Evolutionary conservation across 1,140 invertebrate genomes (phyloP), one percentile per base, ranked within the genome.

Genomic region (Paraescarpia echinospica): DNA sequence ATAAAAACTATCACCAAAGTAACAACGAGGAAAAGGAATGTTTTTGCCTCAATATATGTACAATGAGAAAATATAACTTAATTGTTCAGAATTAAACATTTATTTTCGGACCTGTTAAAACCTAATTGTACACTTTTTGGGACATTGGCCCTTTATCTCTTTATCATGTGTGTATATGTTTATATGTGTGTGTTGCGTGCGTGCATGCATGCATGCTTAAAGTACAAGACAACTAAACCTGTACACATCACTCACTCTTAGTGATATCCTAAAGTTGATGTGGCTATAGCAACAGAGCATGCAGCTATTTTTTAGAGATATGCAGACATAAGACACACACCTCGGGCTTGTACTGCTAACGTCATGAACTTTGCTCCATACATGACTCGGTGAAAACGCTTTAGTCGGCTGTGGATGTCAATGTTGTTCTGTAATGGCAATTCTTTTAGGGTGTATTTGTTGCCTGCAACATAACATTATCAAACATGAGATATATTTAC

Each of bases 381-480:
- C 92, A 94, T 94, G 35, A 93, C 93, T 31, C 93, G 90, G 92
- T 94, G 94, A 92, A 95, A 95, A 8, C 93, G 93, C 77, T 94
- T 93, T 22, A 95, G 93, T 35, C 93, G 51, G 2, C 93, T 94
- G 92, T 96, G 95, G n/a, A 96, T 94, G 93, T 95, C 93, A 35
- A 95, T 94, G 33, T 93, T 93, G 34, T 94, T 93, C 91, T 94
- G 90, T 59, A 93, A 92, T 41, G 95, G 95, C 59, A 93, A 91
- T 5, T 93, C 97, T 90, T 97, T 97, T n/a, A 99, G 96, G 0
- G 98, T 98, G 92, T 97, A 96, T 34, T 97, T 96, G 93, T 95
- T 96, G 12, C 95, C 95, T 96, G 93, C 33, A 92, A 91, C 18
- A 41, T 41, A 34, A 77, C 27, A 18, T 59, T n/a, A 18, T 34